A percentile compares a stretch with the other conserved stretches of the same genome.
These are phyloP conservation scores for Allolobophora icterica DNA, from an alignment of 2,888 invertebrate species.

Conservation along the genomic window DNA sequence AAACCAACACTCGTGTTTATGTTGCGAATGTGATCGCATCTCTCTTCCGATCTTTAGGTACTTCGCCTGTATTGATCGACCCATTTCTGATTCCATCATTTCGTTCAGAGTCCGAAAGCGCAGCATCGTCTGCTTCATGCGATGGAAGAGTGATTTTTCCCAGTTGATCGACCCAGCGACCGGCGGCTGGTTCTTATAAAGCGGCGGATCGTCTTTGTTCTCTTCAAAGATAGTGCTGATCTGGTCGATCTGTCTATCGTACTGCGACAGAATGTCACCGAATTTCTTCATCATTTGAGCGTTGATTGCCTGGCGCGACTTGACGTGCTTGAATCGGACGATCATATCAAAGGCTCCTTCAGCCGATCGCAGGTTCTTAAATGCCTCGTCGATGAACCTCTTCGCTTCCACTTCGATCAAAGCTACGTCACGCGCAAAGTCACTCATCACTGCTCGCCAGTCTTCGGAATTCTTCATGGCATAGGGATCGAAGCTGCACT, in stretches of 20 bases:
- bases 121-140: constrained; percentile 80
- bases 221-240: constrained; percentile 62
- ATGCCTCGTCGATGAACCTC: constrained; percentile 84
- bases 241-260: constrained; percentile 70
- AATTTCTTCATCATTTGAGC: constrained; percentile 80
- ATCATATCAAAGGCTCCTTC: constrained; percentile 82
- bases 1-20: constrained; percentile 36
- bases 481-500: constrained; percentile 84
- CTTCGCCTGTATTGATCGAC: constrained; percentile 69
- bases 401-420: constrained; percentile 82
- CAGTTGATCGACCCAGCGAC: constrained; percentile 85
- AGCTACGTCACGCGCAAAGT: constrained; percentile 78
- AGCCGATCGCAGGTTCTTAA: constrained; percentile 79
- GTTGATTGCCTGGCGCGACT: constrained; percentile 78
- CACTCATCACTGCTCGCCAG: constrained; percentile 83
- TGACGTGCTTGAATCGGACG: constrained; percentile 79
- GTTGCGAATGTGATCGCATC: constrained; percentile 29
- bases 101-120: constrained; percentile 80
- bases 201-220: constrained; percentile 71
- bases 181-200: constrained; percentile 79
- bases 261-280: constrained; percentile 77
- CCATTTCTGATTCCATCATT: constrained; percentile 75
- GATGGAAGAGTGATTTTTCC: constrained; percentile 80
- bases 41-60: constrained; percentile 30
- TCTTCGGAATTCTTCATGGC: constrained; percentile 79